phyloP scores from a whole-genome alignment of 2,797 vertebrate species.

The Hirundo rustica region DNA sequence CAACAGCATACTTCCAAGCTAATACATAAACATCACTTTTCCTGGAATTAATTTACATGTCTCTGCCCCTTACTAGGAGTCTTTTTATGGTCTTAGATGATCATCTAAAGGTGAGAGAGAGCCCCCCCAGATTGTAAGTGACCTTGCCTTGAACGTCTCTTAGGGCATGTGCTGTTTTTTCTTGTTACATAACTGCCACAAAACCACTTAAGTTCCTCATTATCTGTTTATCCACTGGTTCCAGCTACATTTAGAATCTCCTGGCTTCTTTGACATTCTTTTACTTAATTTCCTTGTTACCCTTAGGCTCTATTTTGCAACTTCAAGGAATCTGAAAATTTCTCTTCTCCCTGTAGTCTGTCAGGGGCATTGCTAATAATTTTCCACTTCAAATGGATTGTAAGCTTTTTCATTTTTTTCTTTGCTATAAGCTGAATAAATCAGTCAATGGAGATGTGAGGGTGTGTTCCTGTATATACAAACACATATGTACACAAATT shows the following conservation, averaged over 20 bases:
- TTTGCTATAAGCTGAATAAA: neutral
- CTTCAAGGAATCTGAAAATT: neutral
- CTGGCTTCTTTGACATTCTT: neutral
- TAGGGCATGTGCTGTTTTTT: neutral
- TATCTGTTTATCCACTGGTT: neutral
- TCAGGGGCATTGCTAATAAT: neutral
- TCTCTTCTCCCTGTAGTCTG: neutral
- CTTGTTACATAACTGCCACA: neutral
- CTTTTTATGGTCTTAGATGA: neutral
- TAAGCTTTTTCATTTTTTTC: neutral
- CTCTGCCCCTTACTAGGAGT: neutral
- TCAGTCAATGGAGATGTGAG: neutral
- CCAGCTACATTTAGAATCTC: neutral
- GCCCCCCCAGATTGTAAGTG: neutral
- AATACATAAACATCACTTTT: neutral
- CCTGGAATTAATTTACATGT: neutral
- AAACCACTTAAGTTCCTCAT: neutral
- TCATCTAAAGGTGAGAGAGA: neutral
- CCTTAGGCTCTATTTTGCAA: neutral
- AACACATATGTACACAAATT: accelerated
- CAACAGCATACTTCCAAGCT: neutral
- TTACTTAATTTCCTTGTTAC: neutral
- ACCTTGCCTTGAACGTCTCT: neutral
- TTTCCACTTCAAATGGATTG: neutral
- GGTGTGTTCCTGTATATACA: neutral